Percentiles rank a stretch among this genome's conserved stretches.
Conservation (phyloP, 2,797 vertebrate species). For the Acomys russatus region DNA sequence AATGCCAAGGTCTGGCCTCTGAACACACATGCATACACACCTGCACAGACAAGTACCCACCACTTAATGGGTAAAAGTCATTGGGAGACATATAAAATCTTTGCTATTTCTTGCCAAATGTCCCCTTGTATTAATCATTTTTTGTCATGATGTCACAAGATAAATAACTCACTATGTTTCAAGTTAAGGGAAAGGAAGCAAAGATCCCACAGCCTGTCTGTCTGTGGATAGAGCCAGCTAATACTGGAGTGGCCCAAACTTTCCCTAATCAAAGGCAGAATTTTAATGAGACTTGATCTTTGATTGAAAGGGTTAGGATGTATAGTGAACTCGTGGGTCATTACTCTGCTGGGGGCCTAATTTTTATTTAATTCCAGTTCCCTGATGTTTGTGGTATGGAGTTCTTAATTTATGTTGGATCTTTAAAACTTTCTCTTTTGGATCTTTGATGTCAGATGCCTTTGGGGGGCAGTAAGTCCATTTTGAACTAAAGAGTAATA, state of each 20-base stretch:
- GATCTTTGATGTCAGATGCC: constrained; percentile 45
- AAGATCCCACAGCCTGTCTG: background rate
- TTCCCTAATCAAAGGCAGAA: constrained; percentile 76
- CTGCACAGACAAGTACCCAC: background rate
- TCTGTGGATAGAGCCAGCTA: constrained; percentile 59
- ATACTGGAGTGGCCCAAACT: constrained; percentile 58
- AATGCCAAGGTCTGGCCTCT: no score
- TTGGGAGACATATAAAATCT: background rate
- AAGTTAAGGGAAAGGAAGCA: constrained; percentile 18
- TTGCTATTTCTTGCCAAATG: background rate
- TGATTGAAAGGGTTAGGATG: constrained; percentile 68
- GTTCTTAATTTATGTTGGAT: constrained; percentile 65
- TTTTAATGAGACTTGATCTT: constrained; percentile 83
- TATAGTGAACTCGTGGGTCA: constrained; percentile 63
- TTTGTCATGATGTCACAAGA: constrained; percentile 42
- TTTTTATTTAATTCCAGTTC: constrained; percentile 81
- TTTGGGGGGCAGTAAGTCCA: constrained; percentile 7
- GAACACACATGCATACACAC: background rate
- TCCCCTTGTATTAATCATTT: background rate
- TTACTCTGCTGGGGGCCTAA: constrained; percentile 73
- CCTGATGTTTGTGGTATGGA: constrained; percentile 61
- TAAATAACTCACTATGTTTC: constrained; percentile 25
- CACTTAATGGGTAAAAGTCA: background rate
- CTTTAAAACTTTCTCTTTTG: constrained; percentile 60
- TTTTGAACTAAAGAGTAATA: constrained; percentile 57